These are phyloP conservation scores for Drosophila micromelanica DNA, from an alignment of 1,140 invertebrate species.

Conservation along the genomic window DNA sequence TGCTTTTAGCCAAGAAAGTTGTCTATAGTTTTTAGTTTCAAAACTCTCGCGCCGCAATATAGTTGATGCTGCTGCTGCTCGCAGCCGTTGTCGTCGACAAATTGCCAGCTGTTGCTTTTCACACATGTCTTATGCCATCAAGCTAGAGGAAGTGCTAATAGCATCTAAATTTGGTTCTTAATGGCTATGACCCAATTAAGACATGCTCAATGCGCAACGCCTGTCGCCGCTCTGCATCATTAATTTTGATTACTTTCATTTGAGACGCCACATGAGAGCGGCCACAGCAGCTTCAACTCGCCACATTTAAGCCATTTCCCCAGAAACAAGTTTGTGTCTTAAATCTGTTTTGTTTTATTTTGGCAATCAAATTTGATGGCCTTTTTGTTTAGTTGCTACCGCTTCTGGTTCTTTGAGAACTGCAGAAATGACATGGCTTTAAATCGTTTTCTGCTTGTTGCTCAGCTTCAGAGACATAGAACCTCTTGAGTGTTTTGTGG, in stretches of 20 bases:
- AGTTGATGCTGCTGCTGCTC: conserved; percentile 9
- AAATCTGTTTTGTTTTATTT: conserved; percentile 69
- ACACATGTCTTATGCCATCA: conserved; percentile 34
- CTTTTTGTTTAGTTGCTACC: conserved; percentile 4
- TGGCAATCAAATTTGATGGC: conserved; percentile 63
- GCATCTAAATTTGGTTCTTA: conserved; percentile 78
- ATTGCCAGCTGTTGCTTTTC: conserved; percentile 63
- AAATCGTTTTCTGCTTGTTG: conserved; percentile 2
- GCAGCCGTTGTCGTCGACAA: conserved; percentile 62
- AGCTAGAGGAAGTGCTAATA: conserved; percentile 76
- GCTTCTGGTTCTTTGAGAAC: conserved; percentile 1
- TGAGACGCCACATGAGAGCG: conserved; percentile 51
- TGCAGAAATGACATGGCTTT: conserved; percentile 15
- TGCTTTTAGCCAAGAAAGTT: conserved; percentile 65
- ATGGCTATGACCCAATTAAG: conserved; percentile 78
- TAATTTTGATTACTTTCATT: conserved; percentile 82
- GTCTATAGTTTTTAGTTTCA: conserved; percentile 53
- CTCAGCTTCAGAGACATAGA: not conserved
- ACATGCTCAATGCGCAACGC: conserved; percentile 45
- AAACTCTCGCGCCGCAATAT: conserved; percentile 30
- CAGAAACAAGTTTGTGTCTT: conserved; percentile 62
- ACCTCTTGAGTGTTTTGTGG: not conserved
- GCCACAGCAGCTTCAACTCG: conserved; percentile 2
- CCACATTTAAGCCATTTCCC: conserved; percentile 20
- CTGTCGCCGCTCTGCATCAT: conserved; percentile 53